phyloP scores from a whole-genome alignment of 2,888 invertebrate species.

The Prosapia bicincta region DNA sequence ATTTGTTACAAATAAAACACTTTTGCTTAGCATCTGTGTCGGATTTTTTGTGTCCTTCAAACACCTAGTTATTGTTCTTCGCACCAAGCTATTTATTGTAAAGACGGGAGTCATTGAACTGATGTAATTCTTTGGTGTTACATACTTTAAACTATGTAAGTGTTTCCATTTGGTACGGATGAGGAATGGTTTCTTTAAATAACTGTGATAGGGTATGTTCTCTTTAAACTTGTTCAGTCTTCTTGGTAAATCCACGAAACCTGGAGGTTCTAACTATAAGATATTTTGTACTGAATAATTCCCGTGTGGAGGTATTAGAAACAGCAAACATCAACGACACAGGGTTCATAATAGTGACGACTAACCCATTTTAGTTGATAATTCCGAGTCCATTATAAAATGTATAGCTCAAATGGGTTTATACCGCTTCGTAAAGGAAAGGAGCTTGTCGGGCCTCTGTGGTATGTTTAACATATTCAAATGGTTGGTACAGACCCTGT shows the following conservation, averaged over 20 bases:
- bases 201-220: background rate
- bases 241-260: background rate
- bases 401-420: background rate
- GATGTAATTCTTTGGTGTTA: background rate
- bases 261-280: background rate
- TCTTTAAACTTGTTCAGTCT: background rate
- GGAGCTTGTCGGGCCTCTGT: conserved; percentile 8
- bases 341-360: background rate
- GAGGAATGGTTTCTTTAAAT: background rate
- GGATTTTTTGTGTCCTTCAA: too few species aligned
- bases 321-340: conserved; percentile 3
- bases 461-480: conserved; percentile 5
- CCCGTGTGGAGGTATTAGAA: background rate
- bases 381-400: conserved; percentile 19
- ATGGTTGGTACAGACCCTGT: conserved; percentile 3
- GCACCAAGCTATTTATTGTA: background rate
- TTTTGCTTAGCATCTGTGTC: too few species aligned
- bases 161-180: background rate
- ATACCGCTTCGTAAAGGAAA: conserved; percentile 16
- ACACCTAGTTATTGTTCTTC: too few species aligned
- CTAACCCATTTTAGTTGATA: background rate
- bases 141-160: background rate
- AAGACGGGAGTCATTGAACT: background rate
- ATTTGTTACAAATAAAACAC: too few species aligned
- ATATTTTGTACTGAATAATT: conserved; percentile 3